Percentiles rank a stretch among this genome's conserved stretches.
Evolutionary conservation across 2,888 invertebrate genomes (phyloP).

Genomic region (Carterocephalus palaemon): DNA sequence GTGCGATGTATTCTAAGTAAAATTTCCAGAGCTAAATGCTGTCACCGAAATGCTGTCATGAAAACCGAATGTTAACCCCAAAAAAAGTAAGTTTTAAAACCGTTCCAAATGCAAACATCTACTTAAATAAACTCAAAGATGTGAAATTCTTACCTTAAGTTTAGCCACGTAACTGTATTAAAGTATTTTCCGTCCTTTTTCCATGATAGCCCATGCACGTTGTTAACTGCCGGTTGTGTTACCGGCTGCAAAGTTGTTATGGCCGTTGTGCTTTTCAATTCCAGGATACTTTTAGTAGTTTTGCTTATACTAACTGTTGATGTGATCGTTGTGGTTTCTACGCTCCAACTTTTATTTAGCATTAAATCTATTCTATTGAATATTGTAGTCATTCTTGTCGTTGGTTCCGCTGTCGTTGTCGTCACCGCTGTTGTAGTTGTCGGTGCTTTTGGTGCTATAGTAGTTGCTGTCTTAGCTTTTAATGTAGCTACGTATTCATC

Average conservation of each 20-base stretch:
- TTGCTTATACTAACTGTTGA: slow-evolving; percentile 70
- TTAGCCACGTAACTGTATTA: slow-evolving; percentile 65
- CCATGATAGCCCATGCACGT: slow-evolving; percentile 70
- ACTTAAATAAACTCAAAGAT: slow-evolving; percentile 24
- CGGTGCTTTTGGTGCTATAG: slow-evolving; percentile 44
- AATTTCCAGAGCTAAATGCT: background rate
- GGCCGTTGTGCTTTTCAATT: slow-evolving; percentile 49
- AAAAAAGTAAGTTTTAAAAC: too few species aligned
- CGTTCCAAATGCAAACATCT: too few species aligned
- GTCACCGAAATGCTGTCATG: background rate
- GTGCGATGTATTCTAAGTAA: slow-evolving; percentile 8
- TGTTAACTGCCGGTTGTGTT: slow-evolving; percentile 56
- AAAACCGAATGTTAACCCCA: background rate
- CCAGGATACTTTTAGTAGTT: slow-evolving; percentile 52
- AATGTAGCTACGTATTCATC: slow-evolving; percentile 58
- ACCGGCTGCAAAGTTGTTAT: slow-evolving; percentile 48
- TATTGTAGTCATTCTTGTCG: slow-evolving; percentile 66
- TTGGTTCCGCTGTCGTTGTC: slow-evolving; percentile 63
- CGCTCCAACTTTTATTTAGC: slow-evolving; percentile 76
- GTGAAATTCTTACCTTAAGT: slow-evolving; percentile 57
- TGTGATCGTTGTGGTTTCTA: slow-evolving; percentile 67
- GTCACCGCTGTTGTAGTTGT: slow-evolving; percentile 50
- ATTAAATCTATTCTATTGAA: slow-evolving; percentile 74
- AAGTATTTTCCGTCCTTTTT: slow-evolving; percentile 71
- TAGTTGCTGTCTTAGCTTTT: slow-evolving; percentile 52